Percentiles rank a stretch among this genome's conserved stretches.
Conservation (phyloP, 2,797 vertebrate species). For the Enteromius treurensis region DNA sequence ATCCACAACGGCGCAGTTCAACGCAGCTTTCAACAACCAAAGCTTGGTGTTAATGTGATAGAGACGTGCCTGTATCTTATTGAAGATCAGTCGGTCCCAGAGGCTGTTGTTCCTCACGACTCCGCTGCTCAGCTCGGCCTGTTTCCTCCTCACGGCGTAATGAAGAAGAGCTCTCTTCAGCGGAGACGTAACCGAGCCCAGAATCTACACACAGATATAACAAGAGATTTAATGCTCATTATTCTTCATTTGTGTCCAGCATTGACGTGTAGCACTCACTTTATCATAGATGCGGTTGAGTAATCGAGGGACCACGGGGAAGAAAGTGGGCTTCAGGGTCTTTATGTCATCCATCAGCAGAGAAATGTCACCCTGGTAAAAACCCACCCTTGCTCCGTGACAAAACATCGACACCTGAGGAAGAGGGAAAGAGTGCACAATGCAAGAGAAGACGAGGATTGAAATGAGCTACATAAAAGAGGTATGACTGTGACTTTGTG, state of each 20-base stretch:
- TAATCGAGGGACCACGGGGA: conserved; percentile 81
- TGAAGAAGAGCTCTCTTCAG: conserved; percentile 75
- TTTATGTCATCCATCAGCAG: conserved; percentile 84
- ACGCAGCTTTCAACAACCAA: neutral
- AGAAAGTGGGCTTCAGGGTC: conserved; percentile 81
- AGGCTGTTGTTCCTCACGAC: conserved; percentile 81
- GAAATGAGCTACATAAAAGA: too few species aligned
- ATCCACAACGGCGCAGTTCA: neutral
- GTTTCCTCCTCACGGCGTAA: conserved; percentile 79
- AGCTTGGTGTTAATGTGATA: neutral
- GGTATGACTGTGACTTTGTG: neutral
- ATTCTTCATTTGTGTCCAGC: conserved; percentile 7
- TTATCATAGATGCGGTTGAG: conserved; percentile 85
- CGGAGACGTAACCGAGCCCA: conserved; percentile 77
- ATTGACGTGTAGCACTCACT: conserved; percentile 60
- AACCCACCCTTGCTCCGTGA: conserved; percentile 80
- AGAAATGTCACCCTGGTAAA: conserved; percentile 82
- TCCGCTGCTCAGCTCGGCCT: conserved; percentile 79
- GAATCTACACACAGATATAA: conserved; percentile 68
- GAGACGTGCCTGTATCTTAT: conserved; percentile 77
- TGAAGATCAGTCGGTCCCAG: conserved; percentile 83
- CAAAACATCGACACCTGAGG: conserved; percentile 80
- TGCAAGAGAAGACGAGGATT: neutral
- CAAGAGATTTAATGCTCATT: neutral
- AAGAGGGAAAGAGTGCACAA: neutral